Conservation (phyloP, 1,140 invertebrate species). For the Pseudomyrmex cubaensis region DNA sequence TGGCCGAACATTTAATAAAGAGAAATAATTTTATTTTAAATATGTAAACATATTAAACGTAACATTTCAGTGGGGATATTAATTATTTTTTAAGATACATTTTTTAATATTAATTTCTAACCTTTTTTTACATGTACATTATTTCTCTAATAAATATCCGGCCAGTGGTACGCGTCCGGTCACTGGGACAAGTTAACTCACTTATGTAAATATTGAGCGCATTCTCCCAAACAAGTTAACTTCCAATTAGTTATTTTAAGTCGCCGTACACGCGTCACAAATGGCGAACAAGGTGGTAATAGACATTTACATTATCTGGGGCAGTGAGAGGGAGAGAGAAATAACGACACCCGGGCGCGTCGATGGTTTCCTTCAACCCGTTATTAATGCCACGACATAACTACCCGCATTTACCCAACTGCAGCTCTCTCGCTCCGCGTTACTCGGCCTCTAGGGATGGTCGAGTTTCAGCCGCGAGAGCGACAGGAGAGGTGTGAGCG, state of each 20-base stretch:
- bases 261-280: neutral
- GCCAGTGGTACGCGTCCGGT: no score
- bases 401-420: slow-evolving; percentile 60
- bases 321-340: neutral
- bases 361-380: slow-evolving; percentile 19
- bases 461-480: slow-evolving; percentile 33
- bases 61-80: no score
- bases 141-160: no score
- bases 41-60: no score
- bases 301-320: slow-evolving; percentile 19
- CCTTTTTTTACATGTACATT: no score
- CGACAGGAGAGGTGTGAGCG: slow-evolving; percentile 9
- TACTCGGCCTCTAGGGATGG: slow-evolving; percentile 56
- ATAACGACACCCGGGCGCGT: slow-evolving; percentile 7
- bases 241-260: neutral
- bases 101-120: no score
- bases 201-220: no score
- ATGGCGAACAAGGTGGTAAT: neutral
- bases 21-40: no score
- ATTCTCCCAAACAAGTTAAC: neutral
- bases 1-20: neutral
- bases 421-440: slow-evolving; percentile 32
- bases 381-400: slow-evolving; percentile 37
- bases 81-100: no score
- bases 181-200: no score